Evolutionary conservation across 2,113 vertebrate genomes (phyloP).

Genomic region (Spilogale gracilis): DNA sequence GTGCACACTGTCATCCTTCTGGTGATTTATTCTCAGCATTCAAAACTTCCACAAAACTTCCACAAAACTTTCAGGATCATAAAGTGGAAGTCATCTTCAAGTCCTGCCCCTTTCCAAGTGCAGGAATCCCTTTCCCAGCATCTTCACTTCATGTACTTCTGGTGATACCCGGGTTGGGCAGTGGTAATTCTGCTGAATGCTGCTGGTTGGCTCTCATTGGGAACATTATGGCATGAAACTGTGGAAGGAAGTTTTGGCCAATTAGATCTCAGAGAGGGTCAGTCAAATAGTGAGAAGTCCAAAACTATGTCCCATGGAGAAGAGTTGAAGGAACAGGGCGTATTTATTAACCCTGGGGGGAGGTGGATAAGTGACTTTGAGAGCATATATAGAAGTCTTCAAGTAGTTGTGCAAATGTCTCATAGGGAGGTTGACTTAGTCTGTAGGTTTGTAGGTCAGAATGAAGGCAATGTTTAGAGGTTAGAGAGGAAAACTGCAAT

Average conservation of each 20-base stretch:
- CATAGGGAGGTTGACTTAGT: not conserved
- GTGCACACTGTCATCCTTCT: not conserved
- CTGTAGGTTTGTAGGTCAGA: not conserved
- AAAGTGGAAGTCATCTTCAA: conserved; percentile 1
- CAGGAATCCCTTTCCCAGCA: not conserved
- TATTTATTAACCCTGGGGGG: not conserved
- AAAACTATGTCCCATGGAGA: not conserved
- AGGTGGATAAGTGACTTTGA: not conserved
- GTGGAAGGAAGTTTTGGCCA: not conserved
- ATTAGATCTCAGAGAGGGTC: not conserved
- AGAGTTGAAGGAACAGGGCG: not conserved
- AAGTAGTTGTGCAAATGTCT: not conserved
- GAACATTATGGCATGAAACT: not conserved
- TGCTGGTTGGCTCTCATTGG: not conserved
- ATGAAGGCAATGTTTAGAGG: not conserved
- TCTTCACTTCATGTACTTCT: not conserved
- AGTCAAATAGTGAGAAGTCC: not conserved
- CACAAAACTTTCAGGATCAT: not conserved
- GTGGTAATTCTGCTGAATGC: not conserved
- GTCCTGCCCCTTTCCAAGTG: not conserved
- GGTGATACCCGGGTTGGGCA: not conserved
- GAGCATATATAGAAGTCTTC: not conserved
- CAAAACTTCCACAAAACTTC: not conserved
- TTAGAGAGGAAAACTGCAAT: not conserved
- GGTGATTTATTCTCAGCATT: not conserved